Evolutionary conservation across 2,113 vertebrate genomes (phyloP).

Genomic region (Ceyx melanurus): DNA sequence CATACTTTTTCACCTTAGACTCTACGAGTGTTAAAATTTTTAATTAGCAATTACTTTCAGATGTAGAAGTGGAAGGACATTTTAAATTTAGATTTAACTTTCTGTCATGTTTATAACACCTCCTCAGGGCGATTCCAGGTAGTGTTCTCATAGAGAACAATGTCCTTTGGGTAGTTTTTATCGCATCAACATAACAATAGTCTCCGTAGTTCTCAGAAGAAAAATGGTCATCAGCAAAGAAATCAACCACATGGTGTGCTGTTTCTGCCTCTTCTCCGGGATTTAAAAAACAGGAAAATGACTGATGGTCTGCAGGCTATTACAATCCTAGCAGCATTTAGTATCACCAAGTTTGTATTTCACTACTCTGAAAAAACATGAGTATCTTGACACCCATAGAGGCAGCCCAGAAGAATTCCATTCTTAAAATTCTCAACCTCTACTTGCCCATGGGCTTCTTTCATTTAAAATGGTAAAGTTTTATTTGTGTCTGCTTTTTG

Average conservation of each 20-base stretch:
- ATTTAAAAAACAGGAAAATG: neutral
- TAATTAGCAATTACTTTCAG: neutral
- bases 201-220: neutral
- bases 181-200: neutral
- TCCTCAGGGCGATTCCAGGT: neutral
- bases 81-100: neutral
- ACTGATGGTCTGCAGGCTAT: neutral
- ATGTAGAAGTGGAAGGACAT: neutral
- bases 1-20: neutral
- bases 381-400: neutral
- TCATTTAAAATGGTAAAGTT: neutral
- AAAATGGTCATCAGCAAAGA: neutral
- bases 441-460: neutral
- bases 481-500: neutral
- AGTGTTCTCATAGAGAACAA: neutral
- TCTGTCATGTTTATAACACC: neutral
- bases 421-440: neutral
- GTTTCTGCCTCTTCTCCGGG: neutral
- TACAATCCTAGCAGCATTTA: neutral
- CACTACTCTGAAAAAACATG: neutral
- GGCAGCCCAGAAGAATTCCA: neutral
- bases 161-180: neutral
- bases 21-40: neutral
- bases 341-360: neutral
- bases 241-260: neutral